Evolutionary conservation across 2,113 vertebrate genomes (phyloP).

Genomic region (Microcebus griseorufus): DNA sequence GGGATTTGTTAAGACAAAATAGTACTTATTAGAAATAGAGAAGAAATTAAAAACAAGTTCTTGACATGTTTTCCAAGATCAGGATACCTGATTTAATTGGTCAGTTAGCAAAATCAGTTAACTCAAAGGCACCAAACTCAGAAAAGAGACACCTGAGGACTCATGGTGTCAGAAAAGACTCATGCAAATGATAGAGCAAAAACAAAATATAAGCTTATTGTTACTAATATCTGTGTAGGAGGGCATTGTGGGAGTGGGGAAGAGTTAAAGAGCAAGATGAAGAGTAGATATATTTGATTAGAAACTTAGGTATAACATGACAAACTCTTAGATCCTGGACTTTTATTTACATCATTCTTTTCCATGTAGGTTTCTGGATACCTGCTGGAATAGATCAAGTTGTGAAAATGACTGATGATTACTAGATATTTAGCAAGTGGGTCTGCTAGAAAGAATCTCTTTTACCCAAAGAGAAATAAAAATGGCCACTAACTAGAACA

Average conservation of each 20-base stretch:
- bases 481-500: not conserved
- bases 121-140: not conserved
- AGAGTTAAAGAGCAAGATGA: too few relatives aligned
- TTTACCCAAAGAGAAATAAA: not conserved
- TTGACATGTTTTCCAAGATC: not conserved
- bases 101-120: not conserved
- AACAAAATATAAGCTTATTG: not conserved
- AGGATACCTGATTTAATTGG: not conserved
- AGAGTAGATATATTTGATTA: not conserved
- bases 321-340: not conserved
- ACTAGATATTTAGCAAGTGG: not conserved
- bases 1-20: not conserved
- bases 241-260: fast-evolving
- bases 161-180: not conserved
- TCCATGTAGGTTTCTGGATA: not conserved
- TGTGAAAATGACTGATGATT: not conserved
- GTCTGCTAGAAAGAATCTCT: not conserved
- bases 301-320: not conserved
- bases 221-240: not conserved
- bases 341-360: not conserved
- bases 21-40: not conserved
- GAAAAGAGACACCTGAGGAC: not conserved
- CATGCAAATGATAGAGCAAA: not conserved
- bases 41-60: not conserved
- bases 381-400: not conserved